Conservation (phyloP, 37 sponge, comb jelly and placozoan species). For the Geodia barretti region DNA sequence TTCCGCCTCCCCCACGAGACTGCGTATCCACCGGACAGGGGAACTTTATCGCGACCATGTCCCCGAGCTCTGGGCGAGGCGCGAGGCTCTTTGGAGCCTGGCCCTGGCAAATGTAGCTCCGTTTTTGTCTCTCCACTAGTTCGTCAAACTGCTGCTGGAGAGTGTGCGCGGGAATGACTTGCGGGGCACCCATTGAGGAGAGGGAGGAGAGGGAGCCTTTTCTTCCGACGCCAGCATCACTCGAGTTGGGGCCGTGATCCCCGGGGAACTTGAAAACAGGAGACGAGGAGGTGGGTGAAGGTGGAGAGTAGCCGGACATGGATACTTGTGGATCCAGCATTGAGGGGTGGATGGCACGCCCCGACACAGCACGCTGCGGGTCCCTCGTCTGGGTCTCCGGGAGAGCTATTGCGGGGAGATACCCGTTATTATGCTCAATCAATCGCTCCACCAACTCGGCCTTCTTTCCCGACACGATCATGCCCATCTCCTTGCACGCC, state of each 20-base stretch:
- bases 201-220: slow-evolving; percentile 7
- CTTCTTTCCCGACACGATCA: slow-evolving; percentile 90
- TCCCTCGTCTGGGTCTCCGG: slow-evolving; percentile 38
- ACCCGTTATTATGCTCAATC: slow-evolving; percentile 73
- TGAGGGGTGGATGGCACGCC: slow-evolving; percentile 5
- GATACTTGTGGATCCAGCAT: slow-evolving; percentile 36
- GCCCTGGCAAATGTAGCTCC: slow-evolving; percentile 53
- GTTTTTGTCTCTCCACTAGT: slow-evolving; percentile 46
- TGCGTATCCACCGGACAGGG: not conserved
- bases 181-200: not conserved
- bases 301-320: not conserved
- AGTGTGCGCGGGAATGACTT: slow-evolving; percentile 32
- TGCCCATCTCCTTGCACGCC: slow-evolving; percentile 73
- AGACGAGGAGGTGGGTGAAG: slow-evolving; percentile 28
- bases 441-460: slow-evolving; percentile 77
- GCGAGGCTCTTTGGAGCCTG: slow-evolving; percentile 26
- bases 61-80: slow-evolving; percentile 47
- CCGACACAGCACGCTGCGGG: slow-evolving; percentile 4
- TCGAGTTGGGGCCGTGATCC: not conserved
- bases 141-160: slow-evolving; percentile 58
- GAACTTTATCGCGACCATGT: slow-evolving; percentile 43
- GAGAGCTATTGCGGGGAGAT: slow-evolving; percentile 55
- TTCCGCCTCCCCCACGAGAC: not conserved
- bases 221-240: not conserved
- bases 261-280: slow-evolving; percentile 64